Conservation (phyloP, 2,888 invertebrate genomes). For the Archaeoteleia sp. region DNA sequence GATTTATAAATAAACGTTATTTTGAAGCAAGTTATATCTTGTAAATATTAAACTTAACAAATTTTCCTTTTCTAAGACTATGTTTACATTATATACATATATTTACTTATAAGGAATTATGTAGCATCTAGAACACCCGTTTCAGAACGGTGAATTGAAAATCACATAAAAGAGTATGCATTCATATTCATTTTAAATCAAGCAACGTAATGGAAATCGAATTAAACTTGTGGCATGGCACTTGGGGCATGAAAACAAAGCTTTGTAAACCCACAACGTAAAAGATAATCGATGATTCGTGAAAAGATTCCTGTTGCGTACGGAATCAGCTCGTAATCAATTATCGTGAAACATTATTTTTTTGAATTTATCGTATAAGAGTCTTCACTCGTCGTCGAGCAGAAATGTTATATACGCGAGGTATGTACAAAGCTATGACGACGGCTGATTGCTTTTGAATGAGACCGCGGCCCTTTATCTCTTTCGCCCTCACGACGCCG, state of each 20-base stretch:
- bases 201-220: slow-evolving; percentile 30
- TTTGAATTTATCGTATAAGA: slow-evolving; percentile 28
- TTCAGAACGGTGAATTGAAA: too few relatives aligned
- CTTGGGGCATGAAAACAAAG: slow-evolving; percentile 29
- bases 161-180: slow-evolving; percentile 4
- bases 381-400: not conserved
- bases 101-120: too few relatives aligned
- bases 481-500: slow-evolving; percentile 32
- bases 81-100: too few relatives aligned
- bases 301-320: slow-evolving; percentile 5
- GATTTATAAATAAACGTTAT: too few relatives aligned
- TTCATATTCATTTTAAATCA: slow-evolving; percentile 39
- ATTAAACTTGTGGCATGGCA: slow-evolving; percentile 31
- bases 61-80: too few relatives aligned
- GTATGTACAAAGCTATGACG: slow-evolving; percentile 57
- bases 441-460: slow-evolving; percentile 63
- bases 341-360: slow-evolving; percentile 16
- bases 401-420: slow-evolving; percentile 7
- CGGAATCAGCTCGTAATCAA: slow-evolving; percentile 23
- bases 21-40: too few relatives aligned
- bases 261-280: slow-evolving; percentile 1
- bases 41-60: too few relatives aligned
- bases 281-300: slow-evolving; percentile 43
- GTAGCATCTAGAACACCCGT: too few relatives aligned
- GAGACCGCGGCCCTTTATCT: slow-evolving; percentile 52